A percentile compares a stretch with the other conserved stretches of the same genome.
phyloP scores from a whole-genome alignment of 2,888 invertebrate species.

The Mycalesis mineus region DNA sequence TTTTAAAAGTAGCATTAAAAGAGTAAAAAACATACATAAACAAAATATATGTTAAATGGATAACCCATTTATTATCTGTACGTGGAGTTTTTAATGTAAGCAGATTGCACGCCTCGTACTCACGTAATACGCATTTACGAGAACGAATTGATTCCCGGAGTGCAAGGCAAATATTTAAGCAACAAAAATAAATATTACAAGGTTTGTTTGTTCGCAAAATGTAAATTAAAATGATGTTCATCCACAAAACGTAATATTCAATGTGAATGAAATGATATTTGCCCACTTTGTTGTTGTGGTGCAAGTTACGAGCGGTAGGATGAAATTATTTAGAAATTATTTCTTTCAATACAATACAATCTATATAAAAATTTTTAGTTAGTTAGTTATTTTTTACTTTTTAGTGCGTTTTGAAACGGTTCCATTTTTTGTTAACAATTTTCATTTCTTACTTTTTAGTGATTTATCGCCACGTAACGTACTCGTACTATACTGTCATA shows the following conservation, averaged over 20 bases:
- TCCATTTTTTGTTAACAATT: too few species aligned
- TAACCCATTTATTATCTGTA: background rate
- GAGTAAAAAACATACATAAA: too few species aligned
- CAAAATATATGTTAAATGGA: too few species aligned
- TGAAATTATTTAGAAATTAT: background rate
- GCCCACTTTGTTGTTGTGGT: constrained; percentile 37
- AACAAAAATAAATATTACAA: constrained; percentile 13
- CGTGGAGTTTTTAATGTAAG: background rate
- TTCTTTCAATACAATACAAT: background rate
- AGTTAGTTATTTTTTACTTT: background rate
- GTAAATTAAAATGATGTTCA: constrained; percentile 27
- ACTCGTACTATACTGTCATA: too few species aligned
- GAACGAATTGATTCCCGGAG: background rate
- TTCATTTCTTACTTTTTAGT: too few species aligned
- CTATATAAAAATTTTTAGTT: background rate
- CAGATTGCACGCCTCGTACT: background rate
- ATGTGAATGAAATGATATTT: constrained; percentile 55
- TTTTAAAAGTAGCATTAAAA: too few species aligned
- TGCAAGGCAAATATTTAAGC: constrained; percentile 9
- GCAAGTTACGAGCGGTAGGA: constrained; percentile 26
- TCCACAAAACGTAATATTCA: constrained; percentile 42
- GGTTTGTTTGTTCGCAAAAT: constrained; percentile 14
- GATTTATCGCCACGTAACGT: too few species aligned
- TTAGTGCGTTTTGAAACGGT: too few species aligned
- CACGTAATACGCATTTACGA: background rate